Evolutionary conservation across 37 sponge, comb jelly and placozoan species (phyloP), one percentile per base, ranked within the genome.

Genomic region (Spongilla lacustris): DNA sequence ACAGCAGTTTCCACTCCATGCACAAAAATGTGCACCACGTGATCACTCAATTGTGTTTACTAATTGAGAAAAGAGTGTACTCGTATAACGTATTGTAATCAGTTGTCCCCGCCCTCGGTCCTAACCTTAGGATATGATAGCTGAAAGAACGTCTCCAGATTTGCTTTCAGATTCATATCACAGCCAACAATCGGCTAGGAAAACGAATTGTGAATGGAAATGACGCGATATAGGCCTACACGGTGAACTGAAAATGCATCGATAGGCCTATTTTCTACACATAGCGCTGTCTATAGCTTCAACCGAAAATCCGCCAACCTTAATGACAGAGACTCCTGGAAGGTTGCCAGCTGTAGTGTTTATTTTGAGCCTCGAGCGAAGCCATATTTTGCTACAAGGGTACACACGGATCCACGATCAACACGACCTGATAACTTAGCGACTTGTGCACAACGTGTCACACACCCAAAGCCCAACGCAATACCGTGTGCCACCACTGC

Each of bases 101-200:
- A 58, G 1, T 58, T 17, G 21, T 10, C 4, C 46, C 46, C 46
- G 46, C 8, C 46, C 46, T 8, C n/a, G n/a, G n/a, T 46, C 58
- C 78, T 80, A 69, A 93, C 94, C 34, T 93, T 89, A 2, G 93
- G 87, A 50, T 95, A 95, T 10, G 82, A 36, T 28, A 91, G 76
- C 6, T 89, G 67, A 69, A 95, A 95, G 72, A 84, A 95, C 10
- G 72, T 89, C 46, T 91, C 93, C 26, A 95, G 67, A 71, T 95
- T 95, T 33, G 27, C 71, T 36, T 83, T 88, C 68, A 95, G 78
- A 78, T 89, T 91, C 13, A 25, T 68, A 74, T 95, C 93, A 41
- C 27, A 76, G 9, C 95, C 95, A 38, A 88, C 74, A 36, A 95
- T 68, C 14, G 95, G 95, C 95, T 95, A 36, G 12, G 71, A n/a